Percentiles rank a stretch among this genome's conserved stretches.
These are phyloP conservation scores for Podarcis muralis DNA, from an alignment of 2,113 vertebrate genomes.

Conservation along the genomic window DNA sequence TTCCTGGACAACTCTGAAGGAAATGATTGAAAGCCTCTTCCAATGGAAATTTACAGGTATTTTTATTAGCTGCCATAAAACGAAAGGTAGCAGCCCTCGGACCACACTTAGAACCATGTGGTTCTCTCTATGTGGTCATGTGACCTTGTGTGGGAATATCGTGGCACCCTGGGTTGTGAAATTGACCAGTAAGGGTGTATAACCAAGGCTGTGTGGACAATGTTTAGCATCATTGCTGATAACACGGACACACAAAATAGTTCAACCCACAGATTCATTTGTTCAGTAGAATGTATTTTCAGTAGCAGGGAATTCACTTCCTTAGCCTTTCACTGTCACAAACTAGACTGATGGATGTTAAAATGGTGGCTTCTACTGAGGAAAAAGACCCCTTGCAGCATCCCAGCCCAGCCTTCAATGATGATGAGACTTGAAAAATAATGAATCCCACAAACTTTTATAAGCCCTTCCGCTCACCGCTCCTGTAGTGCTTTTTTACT, in stretches of 20 bases:
- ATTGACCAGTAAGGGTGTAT: background rate
- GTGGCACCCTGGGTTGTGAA: background rate
- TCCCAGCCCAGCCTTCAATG: background rate
- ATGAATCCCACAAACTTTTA: background rate
- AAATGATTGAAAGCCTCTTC: background rate
- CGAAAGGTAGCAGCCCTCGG: background rate
- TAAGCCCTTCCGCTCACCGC: background rate
- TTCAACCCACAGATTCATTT: background rate
- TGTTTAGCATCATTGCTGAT: background rate
- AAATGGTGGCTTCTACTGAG: background rate
- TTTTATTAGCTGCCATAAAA: constrained; percentile 6
- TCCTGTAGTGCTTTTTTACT: background rate
- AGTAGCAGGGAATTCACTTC: background rate
- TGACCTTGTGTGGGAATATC: background rate
- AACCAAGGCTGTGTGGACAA: background rate
- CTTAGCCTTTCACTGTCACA: background rate
- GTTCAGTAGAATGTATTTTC: background rate
- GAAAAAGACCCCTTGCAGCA: too few relatives aligned
- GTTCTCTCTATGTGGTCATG: background rate
- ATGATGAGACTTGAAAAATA: background rate
- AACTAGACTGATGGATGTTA: background rate
- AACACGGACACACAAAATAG: background rate
- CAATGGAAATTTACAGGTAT: background rate
- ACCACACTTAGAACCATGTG: background rate
- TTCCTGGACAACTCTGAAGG: background rate